Evolutionary conservation across 2,888 invertebrate genomes (phyloP), one percentile per base, ranked within the genome.

Genomic region (Dascillus cervinus): DNA sequence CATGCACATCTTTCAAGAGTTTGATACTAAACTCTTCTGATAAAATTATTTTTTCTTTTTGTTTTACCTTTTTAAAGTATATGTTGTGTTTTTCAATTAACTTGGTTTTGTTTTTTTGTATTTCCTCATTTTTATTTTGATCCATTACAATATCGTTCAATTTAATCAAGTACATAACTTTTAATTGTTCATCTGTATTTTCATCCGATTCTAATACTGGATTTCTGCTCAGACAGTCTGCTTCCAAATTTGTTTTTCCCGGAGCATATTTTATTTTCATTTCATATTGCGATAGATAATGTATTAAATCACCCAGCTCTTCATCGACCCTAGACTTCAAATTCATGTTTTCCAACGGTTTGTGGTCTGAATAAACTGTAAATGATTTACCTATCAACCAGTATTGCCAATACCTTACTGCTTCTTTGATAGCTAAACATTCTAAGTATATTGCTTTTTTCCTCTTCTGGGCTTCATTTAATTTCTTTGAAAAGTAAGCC

Each of bases 361-460:
- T 49, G 29, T 50, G 48, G 12, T 46, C 47, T 8, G 42, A 41
- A 26, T 36, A 39, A 10, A 47, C 42, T 5, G 24, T 34, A 32
- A 49, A 46, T 27, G 32, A 14, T 43, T 29, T 41, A 17, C 44
- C 46, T 11, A 50, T 40, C 11, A 48, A 14, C 38, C 43, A 49
- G 24, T 47, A 29, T 38, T 47, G 41, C 46, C 47, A 47, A 26
- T 44, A 47, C 29, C 33, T 37, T 22, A 49, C 22, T 11, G 43
- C 40, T 38, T 46, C 43, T 34, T 46, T 46, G 4, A 47, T 48
- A 17, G 47, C 44, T 17, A 47, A 15, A 13, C 46, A 47, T 43
- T 50, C 45, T 14, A 47, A 20, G 22, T 46, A 50, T 22, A 50
- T 41, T 20, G 44, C 44, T 34, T 45, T 50, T n/a, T n/a, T n/a